Conservation (phyloP, 2,113 vertebrate species). For the Syrrhaptes paradoxus region DNA sequence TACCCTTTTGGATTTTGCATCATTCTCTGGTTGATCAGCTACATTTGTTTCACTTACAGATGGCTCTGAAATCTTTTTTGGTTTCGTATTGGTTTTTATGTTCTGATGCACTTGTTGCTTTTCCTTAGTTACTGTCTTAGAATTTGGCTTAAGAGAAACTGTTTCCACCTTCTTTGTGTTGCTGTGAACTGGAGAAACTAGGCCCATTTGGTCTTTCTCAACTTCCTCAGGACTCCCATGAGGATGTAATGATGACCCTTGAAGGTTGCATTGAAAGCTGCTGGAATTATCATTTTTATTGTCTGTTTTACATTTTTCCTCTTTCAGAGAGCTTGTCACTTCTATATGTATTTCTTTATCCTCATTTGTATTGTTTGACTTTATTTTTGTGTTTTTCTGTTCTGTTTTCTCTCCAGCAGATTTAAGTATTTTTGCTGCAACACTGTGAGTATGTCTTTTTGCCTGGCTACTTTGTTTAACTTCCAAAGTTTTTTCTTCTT, state of each 20-base stretch:
- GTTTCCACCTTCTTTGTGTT: constrained; percentile 48
- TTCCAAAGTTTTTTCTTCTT: constrained; percentile 39
- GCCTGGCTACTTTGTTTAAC: constrained; percentile 56
- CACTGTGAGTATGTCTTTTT: constrained; percentile 16
- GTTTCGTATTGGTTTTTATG: constrained; percentile 53
- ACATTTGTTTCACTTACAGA: constrained; percentile 46
- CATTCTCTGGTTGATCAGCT: constrained; percentile 23
- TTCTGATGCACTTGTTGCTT: constrained; percentile 62
- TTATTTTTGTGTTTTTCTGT: constrained; percentile 64
- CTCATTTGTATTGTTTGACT: constrained; percentile 16
- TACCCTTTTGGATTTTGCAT: constrained; percentile 81
- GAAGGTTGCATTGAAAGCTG: not conserved
- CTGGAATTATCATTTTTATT: constrained; percentile 9
- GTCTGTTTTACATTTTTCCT: constrained; percentile 59
- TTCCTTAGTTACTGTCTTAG: constrained; percentile 24
- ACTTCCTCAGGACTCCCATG: not conserved
- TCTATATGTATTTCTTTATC: constrained; percentile 21
- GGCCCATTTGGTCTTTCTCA: not conserved
- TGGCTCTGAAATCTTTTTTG: constrained; percentile 56
- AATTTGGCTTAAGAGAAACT: constrained; percentile 7
- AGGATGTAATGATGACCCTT: constrained; percentile 14
- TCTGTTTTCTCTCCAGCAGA: constrained; percentile 30
- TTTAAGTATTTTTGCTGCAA: constrained; percentile 51
- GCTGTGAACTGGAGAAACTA: constrained; percentile 19
- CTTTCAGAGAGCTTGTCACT: constrained; percentile 58